phyloP scores from a whole-genome alignment of 2,113 vertebrate genomes.

The Boulengeromyrus knoepffleri region DNA sequence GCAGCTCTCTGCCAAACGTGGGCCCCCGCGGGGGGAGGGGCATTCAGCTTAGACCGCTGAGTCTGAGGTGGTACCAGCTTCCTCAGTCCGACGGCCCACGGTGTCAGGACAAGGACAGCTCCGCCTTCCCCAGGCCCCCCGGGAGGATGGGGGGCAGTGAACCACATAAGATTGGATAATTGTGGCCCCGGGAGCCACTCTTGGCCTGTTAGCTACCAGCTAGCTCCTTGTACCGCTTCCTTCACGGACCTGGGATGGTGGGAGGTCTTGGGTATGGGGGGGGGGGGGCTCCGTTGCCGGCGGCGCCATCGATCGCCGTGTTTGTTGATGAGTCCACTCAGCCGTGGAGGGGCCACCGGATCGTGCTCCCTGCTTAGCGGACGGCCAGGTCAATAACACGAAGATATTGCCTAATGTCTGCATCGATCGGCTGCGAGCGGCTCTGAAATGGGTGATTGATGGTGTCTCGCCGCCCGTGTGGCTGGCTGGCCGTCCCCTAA shows the following conservation, averaged over 20 bases:
- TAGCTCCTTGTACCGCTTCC: background rate
- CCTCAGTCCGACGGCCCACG: background rate
- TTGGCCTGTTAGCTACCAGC: background rate
- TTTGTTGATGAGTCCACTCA: background rate
- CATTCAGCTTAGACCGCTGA: background rate
- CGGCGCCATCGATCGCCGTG: background rate
- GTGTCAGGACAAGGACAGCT: background rate
- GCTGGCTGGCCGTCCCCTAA: background rate
- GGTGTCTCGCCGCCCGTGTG: background rate
- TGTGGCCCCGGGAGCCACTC: background rate
- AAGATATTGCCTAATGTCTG: conserved; percentile 1
- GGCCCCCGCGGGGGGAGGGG: background rate
- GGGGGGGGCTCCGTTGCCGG: background rate
- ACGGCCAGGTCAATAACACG: background rate
- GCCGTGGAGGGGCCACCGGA: background rate
- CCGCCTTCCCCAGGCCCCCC: background rate
- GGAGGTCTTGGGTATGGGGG: background rate
- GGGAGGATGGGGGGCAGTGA: background rate
- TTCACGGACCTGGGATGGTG: background rate
- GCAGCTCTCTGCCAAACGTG: background rate
- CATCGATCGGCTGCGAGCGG: background rate
- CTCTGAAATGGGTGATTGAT: background rate
- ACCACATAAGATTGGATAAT: background rate
- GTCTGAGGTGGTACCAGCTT: background rate
- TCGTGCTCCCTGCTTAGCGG: background rate